Base-by-base conservation (phyloP, 2,113 vertebrate genomes). In the Kryptolebias marmoratus region DNA sequence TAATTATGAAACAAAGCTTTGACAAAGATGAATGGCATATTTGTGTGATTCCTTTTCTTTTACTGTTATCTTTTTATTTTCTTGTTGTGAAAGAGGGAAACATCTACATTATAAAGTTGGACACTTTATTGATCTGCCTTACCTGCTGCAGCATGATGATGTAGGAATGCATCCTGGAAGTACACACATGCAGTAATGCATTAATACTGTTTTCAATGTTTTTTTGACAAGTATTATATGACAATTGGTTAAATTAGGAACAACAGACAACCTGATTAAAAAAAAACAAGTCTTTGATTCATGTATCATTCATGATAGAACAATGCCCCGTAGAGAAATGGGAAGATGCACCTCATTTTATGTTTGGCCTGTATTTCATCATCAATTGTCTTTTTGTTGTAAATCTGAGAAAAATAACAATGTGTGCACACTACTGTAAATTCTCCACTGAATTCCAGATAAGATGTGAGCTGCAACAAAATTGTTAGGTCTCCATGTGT, bases 381-480 rank as follows among this genome's bases (percentile, higher is more conserved):
- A 69, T 70, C 74, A 73, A 77, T 45, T 63, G 73, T 61, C 77
- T 54, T 75, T 79, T 83, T 58, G 56, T 68, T 63, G 27, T 55
- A 48, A 47, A 63, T 48, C 52, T 58, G 66, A 7, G 58, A 56
- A 78, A 81, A 82, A 66, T 57, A 90, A 85, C 67, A 81, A 80
- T 75, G 68, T 69, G 78, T 49, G 52, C 71, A 32, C 62, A 85
- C 65, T 5, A 22, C 75, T 82, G 64, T 83, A 74, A 87, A 79
- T 77, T 56, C 71, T 84, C 76, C 50, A 36, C 36, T 68, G 73
- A 79, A 61, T 71, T 77, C 63, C 75, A 64, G 57, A 81, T 60
- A 72, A 77, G 69, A 32, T 61, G 65, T 77, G 82, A 69, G 73
- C 72, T 64, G 39, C 31, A 68, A 50, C 68, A 59, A 80, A 78